These are phyloP conservation scores for Itoplectis maculator DNA, from an alignment of 2,888 invertebrate species.

Conservation along the genomic window DNA sequence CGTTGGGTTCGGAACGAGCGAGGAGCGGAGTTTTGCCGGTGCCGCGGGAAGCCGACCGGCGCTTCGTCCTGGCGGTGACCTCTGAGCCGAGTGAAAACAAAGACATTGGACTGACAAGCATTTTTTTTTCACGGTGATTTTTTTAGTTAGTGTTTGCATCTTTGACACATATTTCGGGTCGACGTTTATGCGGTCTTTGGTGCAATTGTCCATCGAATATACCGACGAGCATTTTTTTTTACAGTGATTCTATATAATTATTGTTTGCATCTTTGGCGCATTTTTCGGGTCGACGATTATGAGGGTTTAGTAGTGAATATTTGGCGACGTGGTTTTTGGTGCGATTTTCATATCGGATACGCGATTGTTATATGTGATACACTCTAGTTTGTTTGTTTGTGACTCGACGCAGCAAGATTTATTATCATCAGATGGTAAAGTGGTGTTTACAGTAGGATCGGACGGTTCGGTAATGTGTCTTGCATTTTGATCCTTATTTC, in stretches of 20 bases:
- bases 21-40: conserved; percentile 41
- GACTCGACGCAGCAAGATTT: conserved; percentile 22
- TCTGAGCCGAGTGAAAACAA: neutral
- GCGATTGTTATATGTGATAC: no score
- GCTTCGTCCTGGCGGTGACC: conserved; percentile 40
- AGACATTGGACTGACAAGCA: no score
- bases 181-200: no score
- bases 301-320: conserved; percentile 25
- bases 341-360: conserved; percentile 17
- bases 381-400: conserved; percentile 5
- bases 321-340: neutral
- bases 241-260: neutral
- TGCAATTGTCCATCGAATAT: no score
- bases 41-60: conserved; percentile 46
- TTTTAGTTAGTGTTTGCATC: no score
- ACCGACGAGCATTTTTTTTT: no score
- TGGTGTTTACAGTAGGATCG: conserved; percentile 67
- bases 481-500: conserved; percentile 47
- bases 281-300: neutral
- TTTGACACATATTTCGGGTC: no score
- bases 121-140: no score
- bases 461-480: conserved; percentile 65
- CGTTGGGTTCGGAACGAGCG: neutral
- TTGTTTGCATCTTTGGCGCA: no score
- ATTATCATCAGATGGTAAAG: conserved; percentile 70